A percentile compares a stretch with the other conserved stretches of the same genome.
Evolutionary conservation across 1,140 invertebrate genomes (phyloP).

Genomic region (Tetramorium alpestre): DNA sequence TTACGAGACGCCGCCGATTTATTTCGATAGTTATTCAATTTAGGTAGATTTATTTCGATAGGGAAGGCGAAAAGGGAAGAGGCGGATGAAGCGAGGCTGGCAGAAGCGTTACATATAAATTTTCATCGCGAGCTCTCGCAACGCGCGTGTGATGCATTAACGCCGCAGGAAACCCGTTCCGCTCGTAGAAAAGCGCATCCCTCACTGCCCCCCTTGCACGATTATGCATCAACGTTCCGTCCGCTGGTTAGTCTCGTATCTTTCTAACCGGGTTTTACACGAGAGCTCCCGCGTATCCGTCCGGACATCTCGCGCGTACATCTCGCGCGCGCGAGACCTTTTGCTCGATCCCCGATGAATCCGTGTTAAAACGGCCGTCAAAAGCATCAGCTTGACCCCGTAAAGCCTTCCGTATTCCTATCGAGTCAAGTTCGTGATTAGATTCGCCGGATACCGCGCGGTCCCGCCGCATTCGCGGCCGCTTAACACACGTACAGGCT

Average conservation of each 20-base stretch:
- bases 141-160: slow-evolving; percentile 39
- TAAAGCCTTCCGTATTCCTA: slow-evolving; percentile 68
- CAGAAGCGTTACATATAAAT: slow-evolving; percentile 49
- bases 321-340: slow-evolving; percentile 9
- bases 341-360: slow-evolving; percentile 38
- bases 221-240: slow-evolving; percentile 60
- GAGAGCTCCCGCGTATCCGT: slow-evolving; percentile 30
- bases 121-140: slow-evolving; percentile 21
- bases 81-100: background rate
- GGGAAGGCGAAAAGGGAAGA: background rate
- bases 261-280: background rate
- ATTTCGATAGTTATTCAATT: slow-evolving; percentile 13
- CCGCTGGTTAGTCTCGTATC: slow-evolving; percentile 19
- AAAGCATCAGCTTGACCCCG: slow-evolving; percentile 52
- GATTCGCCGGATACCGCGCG: slow-evolving; percentile 64
- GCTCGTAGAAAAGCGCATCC: slow-evolving; percentile 41
- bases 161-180: slow-evolving; percentile 34
- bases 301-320: slow-evolving; percentile 13
- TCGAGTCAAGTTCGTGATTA: slow-evolving; percentile 73
- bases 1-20: slow-evolving; percentile 12
- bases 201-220: slow-evolving; percentile 42
- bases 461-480: slow-evolving; percentile 61
- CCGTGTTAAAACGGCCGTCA: slow-evolving; percentile 36
- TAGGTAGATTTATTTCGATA: background rate
- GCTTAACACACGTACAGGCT: slow-evolving; percentile 48